phyloP scores from a whole-genome alignment of 2,113 vertebrate species.

The Ictidomys tridecemlineatus region DNA sequence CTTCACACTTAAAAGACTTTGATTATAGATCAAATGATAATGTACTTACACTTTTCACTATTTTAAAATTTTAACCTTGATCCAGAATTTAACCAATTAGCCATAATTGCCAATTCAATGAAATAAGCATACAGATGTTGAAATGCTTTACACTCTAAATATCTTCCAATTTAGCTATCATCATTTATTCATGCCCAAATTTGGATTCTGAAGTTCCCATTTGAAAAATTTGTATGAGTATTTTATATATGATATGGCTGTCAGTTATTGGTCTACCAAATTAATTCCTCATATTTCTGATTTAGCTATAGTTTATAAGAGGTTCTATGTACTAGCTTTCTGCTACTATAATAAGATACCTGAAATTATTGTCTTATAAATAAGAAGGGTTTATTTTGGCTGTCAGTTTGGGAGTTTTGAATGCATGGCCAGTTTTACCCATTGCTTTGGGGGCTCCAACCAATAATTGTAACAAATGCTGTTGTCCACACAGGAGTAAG shows the following conservation, averaged over 20 bases:
- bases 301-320: neutral
- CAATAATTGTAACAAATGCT: neutral
- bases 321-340: neutral
- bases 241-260: neutral
- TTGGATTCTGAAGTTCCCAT: neutral
- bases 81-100: neutral
- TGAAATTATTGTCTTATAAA: neutral
- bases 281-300: neutral
- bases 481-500: neutral
- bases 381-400: neutral
- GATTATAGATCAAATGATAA: neutral
- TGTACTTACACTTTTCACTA: neutral
- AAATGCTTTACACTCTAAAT: neutral
- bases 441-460: neutral
- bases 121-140: neutral
- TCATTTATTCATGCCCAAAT: neutral
- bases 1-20: neutral
- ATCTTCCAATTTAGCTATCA: neutral
- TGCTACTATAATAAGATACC: neutral
- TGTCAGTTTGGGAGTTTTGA: neutral
- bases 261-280: neutral
- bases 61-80: neutral
- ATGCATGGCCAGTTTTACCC: neutral
- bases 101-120: neutral
- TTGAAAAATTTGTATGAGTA: neutral